These are phyloP conservation scores for Centropus bengalensis DNA, from an alignment of 2,113 vertebrate genomes.

Conservation along the genomic window DNA sequence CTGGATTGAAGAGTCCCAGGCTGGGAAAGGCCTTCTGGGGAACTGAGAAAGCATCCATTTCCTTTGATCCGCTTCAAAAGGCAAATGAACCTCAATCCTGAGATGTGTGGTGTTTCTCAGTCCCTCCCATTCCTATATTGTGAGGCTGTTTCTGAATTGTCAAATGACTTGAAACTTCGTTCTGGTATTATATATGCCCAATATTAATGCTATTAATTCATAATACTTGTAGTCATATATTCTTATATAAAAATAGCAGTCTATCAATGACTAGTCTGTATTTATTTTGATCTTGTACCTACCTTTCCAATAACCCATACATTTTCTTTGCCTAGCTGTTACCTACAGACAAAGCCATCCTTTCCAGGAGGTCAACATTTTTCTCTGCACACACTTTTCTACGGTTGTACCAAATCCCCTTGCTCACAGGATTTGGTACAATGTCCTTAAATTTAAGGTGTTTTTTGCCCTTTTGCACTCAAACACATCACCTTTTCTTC, in stretches of 20 bases:
- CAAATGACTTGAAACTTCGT: not conserved
- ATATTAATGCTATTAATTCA: not conserved
- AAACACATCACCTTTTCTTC: not conserved
- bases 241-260: not conserved
- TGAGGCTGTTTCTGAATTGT: not conserved
- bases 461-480: not conserved
- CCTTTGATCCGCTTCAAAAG: slow-evolving; percentile 5
- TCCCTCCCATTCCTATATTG: accelerated
- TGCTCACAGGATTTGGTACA: not conserved
- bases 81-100: not conserved
- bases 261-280: not conserved
- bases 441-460: not conserved
- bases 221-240: not conserved
- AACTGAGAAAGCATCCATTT: not conserved
- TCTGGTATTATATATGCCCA: not conserved
- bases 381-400: not conserved
- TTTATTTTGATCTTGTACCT: not conserved
- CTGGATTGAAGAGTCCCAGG: not conserved
- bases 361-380: not conserved
- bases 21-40: not conserved
- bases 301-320: not conserved
- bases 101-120: accelerated
- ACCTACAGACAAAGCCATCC: not conserved
- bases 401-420: not conserved
- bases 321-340: not conserved